Base-by-base conservation (phyloP, 2,888 invertebrate genomes). In the Augiades crinisus region DNA sequence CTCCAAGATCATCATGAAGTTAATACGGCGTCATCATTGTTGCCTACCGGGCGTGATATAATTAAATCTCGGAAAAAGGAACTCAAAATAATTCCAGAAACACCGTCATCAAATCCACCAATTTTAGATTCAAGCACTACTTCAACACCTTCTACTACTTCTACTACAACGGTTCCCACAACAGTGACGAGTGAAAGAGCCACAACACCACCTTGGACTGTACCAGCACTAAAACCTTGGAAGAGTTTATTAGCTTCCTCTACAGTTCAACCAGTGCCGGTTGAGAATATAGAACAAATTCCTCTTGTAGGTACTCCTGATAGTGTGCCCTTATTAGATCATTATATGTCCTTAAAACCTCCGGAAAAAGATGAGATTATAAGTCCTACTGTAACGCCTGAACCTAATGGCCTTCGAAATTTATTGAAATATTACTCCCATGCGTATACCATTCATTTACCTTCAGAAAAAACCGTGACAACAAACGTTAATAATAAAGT, bases 171-270 rank as follows among this genome's bases (percentile, higher is more conserved):
- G 33, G 59, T 47, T 63, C 53, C 75, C 17, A 56, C 78, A 1
- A 68, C 74, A 8, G 61, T 65, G 4, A 63, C 62, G 4, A 72
- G 61, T 47, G 81, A 78, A 47, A 75, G 60, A 54, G 70, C 79
- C 55, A 78, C 84, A 19, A 74, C 78, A n/a, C 85, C 88, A 34
- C 83, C 90, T 4, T 91, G 91, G 79, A 91, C 88, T 41, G 87
- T 91, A 71, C 91, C 91, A 21, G 90, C 91, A 7, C 75, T 91
- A 34, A 75, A 77, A 51, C 81, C 81, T 8, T 84, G 86, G 86
- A 87, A 82, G 61, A 77, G 74, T 54, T 73, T 79, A 22, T 71
- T 72, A 1, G 61, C 77, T 17, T 72, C 78, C 0, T 79, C 84
- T 0, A 76, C 78, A 12, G 66, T 75, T 59, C 80, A 70, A 55